phyloP scores from a whole-genome alignment of 2,797 vertebrate genomes.

The Cyprinodon diabolis region DNA sequence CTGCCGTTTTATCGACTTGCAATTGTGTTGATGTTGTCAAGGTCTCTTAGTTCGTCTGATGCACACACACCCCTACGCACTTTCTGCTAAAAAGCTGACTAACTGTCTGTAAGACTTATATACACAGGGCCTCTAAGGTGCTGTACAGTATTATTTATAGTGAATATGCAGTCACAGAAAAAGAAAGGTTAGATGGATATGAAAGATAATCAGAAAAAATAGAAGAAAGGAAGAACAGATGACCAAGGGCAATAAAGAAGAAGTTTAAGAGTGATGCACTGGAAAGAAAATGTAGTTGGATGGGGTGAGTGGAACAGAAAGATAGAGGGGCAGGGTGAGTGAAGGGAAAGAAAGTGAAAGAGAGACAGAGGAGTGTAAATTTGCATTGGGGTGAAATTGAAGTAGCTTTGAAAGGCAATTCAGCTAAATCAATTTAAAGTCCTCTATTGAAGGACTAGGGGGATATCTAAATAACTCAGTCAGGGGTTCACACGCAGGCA shows the following conservation, averaged over 20 bases:
- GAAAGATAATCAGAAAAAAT: not conserved
- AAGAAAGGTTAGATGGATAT: not conserved
- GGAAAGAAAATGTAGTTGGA: slow-evolving; percentile 6
- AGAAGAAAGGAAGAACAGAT: not conserved
- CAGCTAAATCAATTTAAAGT: slow-evolving; percentile 75
- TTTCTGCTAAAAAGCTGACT: slow-evolving; percentile 41
- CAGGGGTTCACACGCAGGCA: slow-evolving; percentile 22
- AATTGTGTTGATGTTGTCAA: slow-evolving; percentile 72
- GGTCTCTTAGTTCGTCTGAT: slow-evolving; percentile 57
- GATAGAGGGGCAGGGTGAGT: slow-evolving; percentile 14
- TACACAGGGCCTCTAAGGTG: slow-evolving; percentile 32
- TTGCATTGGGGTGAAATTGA: slow-evolving; percentile 71
- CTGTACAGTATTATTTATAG: slow-evolving; percentile 32
- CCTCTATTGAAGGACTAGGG: slow-evolving; percentile 64
- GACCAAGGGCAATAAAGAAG: not conserved
- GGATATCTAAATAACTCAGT: slow-evolving; percentile 60
- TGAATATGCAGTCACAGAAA: slow-evolving; percentile 22
- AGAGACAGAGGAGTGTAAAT: slow-evolving; percentile 49
- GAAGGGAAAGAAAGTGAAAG: slow-evolving; percentile 19
- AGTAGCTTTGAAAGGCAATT: slow-evolving; percentile 72
- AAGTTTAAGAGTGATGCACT: not conserved
- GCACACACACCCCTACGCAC: slow-evolving; percentile 18
- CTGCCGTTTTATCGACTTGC: slow-evolving; percentile 66
- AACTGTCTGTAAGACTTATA: slow-evolving; percentile 49
- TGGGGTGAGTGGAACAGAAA: slow-evolving; percentile 25